Base-by-base conservation (phyloP, 1,140 invertebrate genomes). In the Grapholita molesta region DNA sequence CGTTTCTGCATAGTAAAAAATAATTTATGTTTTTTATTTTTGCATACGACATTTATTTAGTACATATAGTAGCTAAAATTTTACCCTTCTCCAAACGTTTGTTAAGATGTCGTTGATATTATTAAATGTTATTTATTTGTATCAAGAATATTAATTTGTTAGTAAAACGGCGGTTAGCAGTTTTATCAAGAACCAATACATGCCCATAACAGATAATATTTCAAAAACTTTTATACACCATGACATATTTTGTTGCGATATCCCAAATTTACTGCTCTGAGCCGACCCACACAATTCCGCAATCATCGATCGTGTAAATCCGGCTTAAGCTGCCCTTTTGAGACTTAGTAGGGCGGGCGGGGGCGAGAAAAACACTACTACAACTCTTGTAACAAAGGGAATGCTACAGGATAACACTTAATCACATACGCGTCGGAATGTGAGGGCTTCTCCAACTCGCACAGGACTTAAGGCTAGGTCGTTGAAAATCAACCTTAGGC, bases 271-370 rank as follows among this genome's bases (percentile, higher is more conserved):
- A 61, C 55, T 61, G 55, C 55, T 18, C 25, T 61, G 55, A 61
- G 55, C 55, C 55, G 24, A n/a, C 55, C 55, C 55, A 61, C 70
- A 73, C 71, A 72, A 76, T 75, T 77, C 71, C 72, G 67, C 76
- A 78, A 79, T 79, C 78, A 83, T 81, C 77, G 80, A 73, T 81
- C 78, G 72, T 76, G 75, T 79, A 85, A 85, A 81, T 79, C 77
- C 73, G 76, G 73, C 80, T 76, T 85, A 83, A 78, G 78, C 69
- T 71, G 68, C 68, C 75, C 71, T 77, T 74, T 75, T 82, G 71
- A 69, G 71, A 80, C 76, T 75, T 73, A 71, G 66, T 73, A 71
- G 66, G 72, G 68, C 70, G 70, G 67, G 74, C 65, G 57, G 69
- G 67, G 57, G 71, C 25, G 72, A 75, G 71, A 80, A 77, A 67